Evolutionary conservation across 2,113 vertebrate genomes (phyloP), one percentile per base, ranked within the genome.

Genomic region (Indri indri): DNA sequence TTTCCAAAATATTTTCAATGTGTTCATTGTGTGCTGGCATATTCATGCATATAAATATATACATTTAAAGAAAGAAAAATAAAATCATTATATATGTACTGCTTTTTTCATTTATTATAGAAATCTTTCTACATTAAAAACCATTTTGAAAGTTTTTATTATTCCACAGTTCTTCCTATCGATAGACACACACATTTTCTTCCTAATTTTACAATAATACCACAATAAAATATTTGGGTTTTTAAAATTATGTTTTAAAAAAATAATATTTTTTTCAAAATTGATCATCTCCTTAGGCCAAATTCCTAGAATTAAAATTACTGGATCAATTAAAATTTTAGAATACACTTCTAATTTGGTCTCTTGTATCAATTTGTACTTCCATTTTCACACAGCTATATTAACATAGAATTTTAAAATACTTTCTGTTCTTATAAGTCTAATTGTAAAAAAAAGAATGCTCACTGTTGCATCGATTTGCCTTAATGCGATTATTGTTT

Each of bases 91-190:
- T 42, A 12, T 52, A 42, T 81, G 30, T 54, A 23, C 47, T 84
- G 22, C 11, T 88, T 42, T 90, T 68, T 80, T 57, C 23, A 74
- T 3, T 94, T 74, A 87, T n/a, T 84, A 90, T 23, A 84, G 74
- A 68, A 17, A 65, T 45, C n/a, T 82, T 90, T 77, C 50, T 47
- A 85, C 90, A 47, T 61, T 90, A 95, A 68, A 77, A 90, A 90
- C 30, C 74, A 66, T 27, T 89, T 83, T 42, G 47, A 88, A 85
- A 79, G 25, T 77, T 77, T 90, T 9, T 50, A 68, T 85, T 85
- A 70, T 70, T 85, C 34, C 16, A 77, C 32, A 34, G 25, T 71
- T 88, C 80, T 70, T 85, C 47, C 59, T 66, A 50, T 5, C 54
- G 25, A 93, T 13, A 88, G 83, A 61, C 13, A 70, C 61, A 77